These are phyloP conservation scores for Sus scrofa DNA, from an alignment of 2,113 vertebrate genomes.

Conservation along the genomic window T2T-Sscrofa CM000816.6:71072501-71073000, in stretches of 20 bases:
- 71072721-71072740: not conserved
- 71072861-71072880: not conserved
- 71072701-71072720: not conserved
- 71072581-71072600: not conserved
- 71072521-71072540: not conserved
- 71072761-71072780: not conserved
- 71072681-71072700: not conserved
- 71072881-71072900: not conserved
- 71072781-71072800: not conserved
- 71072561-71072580: not conserved
- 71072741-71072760: not conserved
- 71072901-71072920: not conserved
- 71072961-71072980: not conserved
- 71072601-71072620: not conserved
- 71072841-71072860: not conserved
- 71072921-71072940: not conserved
- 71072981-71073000: too few species aligned
- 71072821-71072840: not conserved
- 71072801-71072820: constrained; percentile 12
- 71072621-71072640: not conserved
- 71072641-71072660: not conserved
- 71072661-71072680: constrained; percentile 24
- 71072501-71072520: not conserved
- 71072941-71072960: not conserved
- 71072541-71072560: not conserved